phyloP scores from a whole-genome alignment of 2,888 invertebrate genomes.

The Oithona nana region DNA sequence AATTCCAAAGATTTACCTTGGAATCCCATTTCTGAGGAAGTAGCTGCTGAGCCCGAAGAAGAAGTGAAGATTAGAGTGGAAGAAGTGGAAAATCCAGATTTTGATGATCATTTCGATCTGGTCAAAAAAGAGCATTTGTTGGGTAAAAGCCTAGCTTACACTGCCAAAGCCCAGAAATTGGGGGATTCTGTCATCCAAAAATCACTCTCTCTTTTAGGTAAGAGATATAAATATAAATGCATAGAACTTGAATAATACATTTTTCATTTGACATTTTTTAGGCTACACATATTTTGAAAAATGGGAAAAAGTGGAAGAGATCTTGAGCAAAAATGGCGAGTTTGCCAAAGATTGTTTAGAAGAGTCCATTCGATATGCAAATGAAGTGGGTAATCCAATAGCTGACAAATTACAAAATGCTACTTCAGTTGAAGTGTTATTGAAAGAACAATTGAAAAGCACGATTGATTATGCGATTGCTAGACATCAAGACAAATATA shows the following conservation, averaged over 20 bases:
- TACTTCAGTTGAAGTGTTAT: not conserved
- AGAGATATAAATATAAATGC: too few relatives aligned
- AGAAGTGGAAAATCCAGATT: conserved; percentile 57
- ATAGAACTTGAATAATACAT: not conserved
- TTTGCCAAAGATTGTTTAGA: not conserved
- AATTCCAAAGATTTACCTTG: conserved; percentile 24
- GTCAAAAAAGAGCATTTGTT: conserved; percentile 45
- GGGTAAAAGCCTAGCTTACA: conserved; percentile 64
- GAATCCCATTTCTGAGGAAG: conserved; percentile 27
- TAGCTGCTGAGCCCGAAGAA: conserved; percentile 25
- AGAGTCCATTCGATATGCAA: not conserved
- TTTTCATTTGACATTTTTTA: not conserved
- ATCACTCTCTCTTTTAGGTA: too few relatives aligned
- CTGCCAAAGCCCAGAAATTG: too few relatives aligned
- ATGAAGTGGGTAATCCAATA: too few relatives aligned
- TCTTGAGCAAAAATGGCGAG: not conserved
- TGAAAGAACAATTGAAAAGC: not conserved
- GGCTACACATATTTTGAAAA: not conserved
- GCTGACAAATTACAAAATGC: not conserved
- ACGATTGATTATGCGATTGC: not conserved
- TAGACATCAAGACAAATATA: not conserved
- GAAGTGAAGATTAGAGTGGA: conserved; percentile 49
- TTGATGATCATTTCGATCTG: conserved; percentile 79
- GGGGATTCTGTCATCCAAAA: too few relatives aligned
- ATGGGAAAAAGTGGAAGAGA: not conserved